Percentiles rank a stretch among this genome's conserved stretches.
Evolutionary conservation across 2,797 vertebrate genomes (phyloP).

Genomic region (Melanotaenia parkinsoni): DNA sequence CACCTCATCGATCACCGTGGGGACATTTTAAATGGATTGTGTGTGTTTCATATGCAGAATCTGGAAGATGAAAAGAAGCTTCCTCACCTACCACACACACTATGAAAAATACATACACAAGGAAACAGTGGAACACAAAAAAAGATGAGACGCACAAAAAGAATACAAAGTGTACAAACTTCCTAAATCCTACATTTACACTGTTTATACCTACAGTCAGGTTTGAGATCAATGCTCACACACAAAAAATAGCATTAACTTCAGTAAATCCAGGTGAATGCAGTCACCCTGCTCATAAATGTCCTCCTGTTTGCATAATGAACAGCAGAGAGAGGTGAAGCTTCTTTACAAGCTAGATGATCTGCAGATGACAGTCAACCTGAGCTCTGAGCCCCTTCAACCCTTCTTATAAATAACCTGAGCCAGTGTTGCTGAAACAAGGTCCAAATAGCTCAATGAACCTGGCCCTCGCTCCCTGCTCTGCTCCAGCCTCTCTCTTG

Average conservation of each 20-base stretch:
- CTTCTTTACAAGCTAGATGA: conserved; percentile 1
- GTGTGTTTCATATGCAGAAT: conserved; percentile 41
- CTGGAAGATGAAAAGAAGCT: conserved; percentile 17
- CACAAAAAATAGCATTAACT: neutral
- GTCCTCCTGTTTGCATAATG: conserved; percentile 19
- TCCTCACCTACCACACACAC: neutral
- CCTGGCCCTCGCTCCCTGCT: conserved; percentile 39
- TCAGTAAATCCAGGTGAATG: conserved; percentile 1
- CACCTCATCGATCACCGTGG: conserved; percentile 73
- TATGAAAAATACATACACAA: conserved; percentile 7
- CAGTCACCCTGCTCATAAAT: neutral
- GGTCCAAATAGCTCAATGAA: conserved; percentile 49
- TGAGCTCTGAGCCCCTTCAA: conserved; percentile 6
- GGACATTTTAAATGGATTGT: conserved; percentile 57
- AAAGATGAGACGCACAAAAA: neutral
- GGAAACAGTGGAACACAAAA: neutral
- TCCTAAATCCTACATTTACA: conserved; percentile 1
- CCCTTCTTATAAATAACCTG: conserved; percentile 41
- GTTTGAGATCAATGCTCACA: neutral
- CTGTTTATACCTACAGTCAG: neutral
- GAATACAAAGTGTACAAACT: neutral
- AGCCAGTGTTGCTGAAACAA: conserved; percentile 30
- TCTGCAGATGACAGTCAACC: conserved; percentile 30
- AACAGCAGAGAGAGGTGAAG: too few species aligned
- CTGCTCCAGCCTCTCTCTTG: conserved; percentile 31